Evolutionary conservation across 92 coral and sea anemone species (phyloP).

Genomic region (Parazoanthus swiftii): DNA sequence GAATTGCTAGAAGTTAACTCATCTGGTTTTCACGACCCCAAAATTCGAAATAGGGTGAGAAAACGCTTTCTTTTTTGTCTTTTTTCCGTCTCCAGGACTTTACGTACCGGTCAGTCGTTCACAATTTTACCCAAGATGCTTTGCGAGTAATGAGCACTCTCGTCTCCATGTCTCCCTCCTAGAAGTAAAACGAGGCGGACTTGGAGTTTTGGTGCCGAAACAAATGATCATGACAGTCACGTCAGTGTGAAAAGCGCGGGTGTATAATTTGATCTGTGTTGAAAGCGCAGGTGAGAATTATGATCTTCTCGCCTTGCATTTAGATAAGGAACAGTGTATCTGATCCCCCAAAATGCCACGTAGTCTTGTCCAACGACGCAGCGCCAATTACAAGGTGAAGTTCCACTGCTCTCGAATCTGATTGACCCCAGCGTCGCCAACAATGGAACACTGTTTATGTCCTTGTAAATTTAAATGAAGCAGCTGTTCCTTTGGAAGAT

Average conservation of each 20-base stretch:
- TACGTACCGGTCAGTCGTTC: too few relatives aligned
- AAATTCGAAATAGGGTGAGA: too few relatives aligned
- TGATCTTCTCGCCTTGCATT: constrained; percentile 21
- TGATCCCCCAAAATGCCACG: constrained; percentile 31
- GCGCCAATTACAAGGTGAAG: constrained; percentile 11
- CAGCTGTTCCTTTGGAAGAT: constrained; percentile 27
- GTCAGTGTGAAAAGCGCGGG: neutral
- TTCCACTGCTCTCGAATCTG: neutral
- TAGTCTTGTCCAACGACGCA: neutral
- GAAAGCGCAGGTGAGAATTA: neutral
- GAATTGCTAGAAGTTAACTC: too few relatives aligned
- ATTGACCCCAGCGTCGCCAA: constrained; percentile 29
- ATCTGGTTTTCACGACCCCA: too few relatives aligned
- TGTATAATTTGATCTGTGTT: constrained; percentile 15
- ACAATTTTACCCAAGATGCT: too few relatives aligned
- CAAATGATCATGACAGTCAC: neutral
- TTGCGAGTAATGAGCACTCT: too few relatives aligned
- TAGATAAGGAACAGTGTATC: constrained; percentile 19
- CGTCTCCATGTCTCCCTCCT: constrained; percentile 24
- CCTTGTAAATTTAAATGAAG: neutral
- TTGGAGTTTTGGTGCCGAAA: neutral
- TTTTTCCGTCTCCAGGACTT: too few relatives aligned
- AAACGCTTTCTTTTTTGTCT: too few relatives aligned
- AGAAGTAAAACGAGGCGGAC: neutral
- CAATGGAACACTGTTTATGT: neutral